Conservation (phyloP, 2,113 vertebrate species). For the Sigmodon hispidus region DNA sequence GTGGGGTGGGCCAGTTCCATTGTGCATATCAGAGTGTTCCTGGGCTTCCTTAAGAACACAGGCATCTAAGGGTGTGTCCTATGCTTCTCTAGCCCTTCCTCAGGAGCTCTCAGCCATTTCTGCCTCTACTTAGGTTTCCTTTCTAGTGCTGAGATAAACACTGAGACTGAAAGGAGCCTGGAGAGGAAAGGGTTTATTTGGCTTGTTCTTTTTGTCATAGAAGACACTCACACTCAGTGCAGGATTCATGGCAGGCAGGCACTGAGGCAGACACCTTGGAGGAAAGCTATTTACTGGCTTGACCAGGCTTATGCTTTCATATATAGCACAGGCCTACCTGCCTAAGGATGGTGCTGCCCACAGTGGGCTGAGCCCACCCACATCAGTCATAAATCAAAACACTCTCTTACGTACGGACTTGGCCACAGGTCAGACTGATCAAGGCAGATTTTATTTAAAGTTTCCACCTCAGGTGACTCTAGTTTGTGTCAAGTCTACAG, state of each 20-base stretch:
- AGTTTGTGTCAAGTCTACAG: not conserved
- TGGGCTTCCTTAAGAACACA: too few species aligned
- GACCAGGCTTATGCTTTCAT: not conserved
- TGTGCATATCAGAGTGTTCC: too few species aligned
- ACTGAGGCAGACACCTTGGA: not conserved
- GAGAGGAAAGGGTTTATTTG: not conserved
- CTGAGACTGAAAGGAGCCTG: not conserved
- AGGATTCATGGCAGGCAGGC: not conserved
- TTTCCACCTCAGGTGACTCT: not conserved
- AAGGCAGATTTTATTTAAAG: not conserved
- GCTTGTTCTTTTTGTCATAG: too few species aligned
- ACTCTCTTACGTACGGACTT: not conserved
- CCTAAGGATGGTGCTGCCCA: not conserved
- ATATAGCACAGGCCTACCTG: not conserved
- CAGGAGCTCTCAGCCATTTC: not conserved
- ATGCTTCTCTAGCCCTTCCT: not conserved
- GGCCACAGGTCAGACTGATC: not conserved
- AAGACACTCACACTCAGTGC: not conserved
- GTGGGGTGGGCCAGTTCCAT: accelerated
- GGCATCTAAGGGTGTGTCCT: not conserved
- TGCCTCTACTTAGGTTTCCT: not conserved
- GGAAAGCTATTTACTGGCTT: not conserved
- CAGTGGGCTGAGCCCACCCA: not conserved
- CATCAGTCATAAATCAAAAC: not conserved
- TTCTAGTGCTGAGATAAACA: not conserved